These are phyloP conservation scores for Colossoma macropomum DNA, from an alignment of 2,113 vertebrate species.

Conservation along the genomic window DNA sequence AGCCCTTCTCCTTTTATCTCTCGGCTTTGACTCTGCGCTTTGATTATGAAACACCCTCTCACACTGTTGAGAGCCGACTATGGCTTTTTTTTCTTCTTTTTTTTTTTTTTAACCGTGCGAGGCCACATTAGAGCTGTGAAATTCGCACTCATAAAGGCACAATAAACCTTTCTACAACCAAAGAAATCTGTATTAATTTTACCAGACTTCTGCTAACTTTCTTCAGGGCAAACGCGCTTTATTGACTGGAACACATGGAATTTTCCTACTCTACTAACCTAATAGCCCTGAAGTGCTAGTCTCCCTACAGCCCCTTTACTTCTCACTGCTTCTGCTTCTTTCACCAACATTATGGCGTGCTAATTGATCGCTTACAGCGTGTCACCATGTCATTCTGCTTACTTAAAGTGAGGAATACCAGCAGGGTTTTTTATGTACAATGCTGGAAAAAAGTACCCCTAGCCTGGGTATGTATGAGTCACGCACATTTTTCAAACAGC, in stretches of 20 bases:
- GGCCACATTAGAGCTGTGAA: conserved; percentile 37
- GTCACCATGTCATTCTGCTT: neutral
- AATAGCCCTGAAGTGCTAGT: neutral
- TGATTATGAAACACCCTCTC: conserved; percentile 53
- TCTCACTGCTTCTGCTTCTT: neutral
- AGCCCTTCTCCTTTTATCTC: conserved; percentile 47
- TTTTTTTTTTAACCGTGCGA: conserved; percentile 37
- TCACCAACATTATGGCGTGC: neutral
- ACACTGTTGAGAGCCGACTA: conserved; percentile 32
- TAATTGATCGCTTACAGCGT: neutral
- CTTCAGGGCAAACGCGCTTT: neutral
- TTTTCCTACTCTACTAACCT: neutral
- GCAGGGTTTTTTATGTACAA: neutral
- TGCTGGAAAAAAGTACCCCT: neutral
- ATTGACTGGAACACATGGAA: neutral
- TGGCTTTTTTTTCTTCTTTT: conserved; percentile 2
- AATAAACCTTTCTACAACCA: conserved; percentile 21
- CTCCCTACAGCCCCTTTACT: neutral
- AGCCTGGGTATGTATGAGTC: neutral
- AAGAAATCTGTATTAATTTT: conserved; percentile 34
- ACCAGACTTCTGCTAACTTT: neutral
- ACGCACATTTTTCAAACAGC: neutral
- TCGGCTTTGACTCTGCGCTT: conserved; percentile 45
- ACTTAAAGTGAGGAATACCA: neutral
- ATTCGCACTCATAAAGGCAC: conserved; percentile 31